These are phyloP conservation scores for Stenchaetothrips biformis DNA, from an alignment of 2,888 invertebrate genomes.

Conservation along the genomic window DNA sequence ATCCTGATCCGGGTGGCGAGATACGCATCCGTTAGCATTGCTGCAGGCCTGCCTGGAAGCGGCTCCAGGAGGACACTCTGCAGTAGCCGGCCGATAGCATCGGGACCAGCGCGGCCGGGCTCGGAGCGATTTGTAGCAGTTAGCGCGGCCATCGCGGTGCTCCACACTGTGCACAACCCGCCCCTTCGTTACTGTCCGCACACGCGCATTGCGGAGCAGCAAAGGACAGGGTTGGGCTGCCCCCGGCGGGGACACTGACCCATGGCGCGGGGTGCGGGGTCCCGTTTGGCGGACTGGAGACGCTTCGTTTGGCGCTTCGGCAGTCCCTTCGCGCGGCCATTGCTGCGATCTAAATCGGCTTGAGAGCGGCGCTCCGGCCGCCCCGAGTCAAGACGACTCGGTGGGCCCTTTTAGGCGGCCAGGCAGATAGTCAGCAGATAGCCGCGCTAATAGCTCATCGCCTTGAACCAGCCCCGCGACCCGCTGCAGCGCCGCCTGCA, in stretches of 20 bases:
- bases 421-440: not conserved
- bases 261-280: not conserved
- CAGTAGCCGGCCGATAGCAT: not conserved
- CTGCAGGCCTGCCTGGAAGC: not conserved
- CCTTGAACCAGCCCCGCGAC: not conserved
- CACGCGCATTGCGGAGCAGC: too few relatives aligned
- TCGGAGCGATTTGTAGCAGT: constrained; percentile 16
- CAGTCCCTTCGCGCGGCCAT: not conserved
- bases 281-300: not conserved
- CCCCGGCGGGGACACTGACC: not conserved
- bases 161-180: not conserved
- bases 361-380: not conserved
- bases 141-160: not conserved
- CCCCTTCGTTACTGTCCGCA: too few relatives aligned
- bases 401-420: not conserved
- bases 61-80: too few relatives aligned
- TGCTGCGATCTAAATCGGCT: not conserved
- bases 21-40: constrained; percentile 3
- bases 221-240: not conserved
- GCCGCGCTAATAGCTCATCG: constrained; percentile 15
- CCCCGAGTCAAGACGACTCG: not conserved
- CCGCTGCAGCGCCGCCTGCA: too few relatives aligned
- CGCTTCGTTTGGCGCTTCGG: not conserved
- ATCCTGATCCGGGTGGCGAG: not conserved
- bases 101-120: not conserved